Conservation (phyloP, 2,797 vertebrate genomes). For the Melopsittacus undulatus region DNA sequence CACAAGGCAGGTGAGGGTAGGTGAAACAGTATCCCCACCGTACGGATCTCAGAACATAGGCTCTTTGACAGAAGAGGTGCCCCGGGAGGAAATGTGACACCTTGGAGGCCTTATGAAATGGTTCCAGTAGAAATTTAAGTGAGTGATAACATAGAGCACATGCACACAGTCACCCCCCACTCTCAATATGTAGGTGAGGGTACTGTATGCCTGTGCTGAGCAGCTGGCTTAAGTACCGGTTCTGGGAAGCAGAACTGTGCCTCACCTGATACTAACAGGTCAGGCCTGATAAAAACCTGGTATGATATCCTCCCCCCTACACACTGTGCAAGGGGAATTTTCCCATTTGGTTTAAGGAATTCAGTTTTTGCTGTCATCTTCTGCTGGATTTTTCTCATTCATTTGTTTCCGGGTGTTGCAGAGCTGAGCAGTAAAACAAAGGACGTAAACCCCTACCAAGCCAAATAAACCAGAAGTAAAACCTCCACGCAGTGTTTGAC, state of each 20-base stretch:
- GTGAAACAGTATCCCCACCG: background rate
- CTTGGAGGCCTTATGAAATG: constrained; percentile 6
- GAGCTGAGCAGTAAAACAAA: background rate
- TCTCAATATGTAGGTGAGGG: background rate
- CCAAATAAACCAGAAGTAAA: constrained; percentile 36
- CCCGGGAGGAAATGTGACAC: constrained; percentile 23
- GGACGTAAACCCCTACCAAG: background rate
- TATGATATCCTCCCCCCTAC: background rate
- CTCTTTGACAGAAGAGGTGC: background rate
- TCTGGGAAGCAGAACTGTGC: background rate
- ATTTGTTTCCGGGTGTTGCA: background rate
- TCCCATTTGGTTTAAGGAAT: background rate
- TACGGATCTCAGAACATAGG: background rate
- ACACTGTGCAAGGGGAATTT: background rate
- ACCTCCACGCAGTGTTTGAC: background rate
- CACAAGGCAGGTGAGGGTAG: background rate
- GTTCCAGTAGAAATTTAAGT: constrained; percentile 36
- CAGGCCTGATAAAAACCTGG: constrained; percentile 23
- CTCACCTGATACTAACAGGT: constrained; percentile 33
- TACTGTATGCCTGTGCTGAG: background rate
- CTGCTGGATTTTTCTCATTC: background rate
- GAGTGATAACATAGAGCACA: background rate
- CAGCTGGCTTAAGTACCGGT: background rate
- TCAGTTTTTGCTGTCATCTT: background rate
- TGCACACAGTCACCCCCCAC: background rate